Evolutionary conservation across 1,140 invertebrate species (phyloP), one percentile per base, ranked within the genome.

Genomic region (Phortica variegata): DNA sequence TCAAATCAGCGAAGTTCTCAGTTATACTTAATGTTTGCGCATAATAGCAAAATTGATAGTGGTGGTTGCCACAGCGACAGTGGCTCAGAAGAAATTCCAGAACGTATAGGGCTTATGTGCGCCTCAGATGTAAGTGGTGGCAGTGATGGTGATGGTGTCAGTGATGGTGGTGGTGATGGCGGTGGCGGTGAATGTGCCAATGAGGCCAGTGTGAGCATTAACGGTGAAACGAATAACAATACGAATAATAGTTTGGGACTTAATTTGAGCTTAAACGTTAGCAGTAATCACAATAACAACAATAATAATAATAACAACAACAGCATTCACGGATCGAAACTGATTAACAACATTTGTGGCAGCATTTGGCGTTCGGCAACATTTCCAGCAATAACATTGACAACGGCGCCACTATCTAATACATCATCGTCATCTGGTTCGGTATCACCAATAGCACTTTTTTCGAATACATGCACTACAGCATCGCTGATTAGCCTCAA

Each of bases 351-450:
- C 49, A 60, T 66, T 41, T 66, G 62, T 44, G 61, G 54, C 49
- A 66, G 53, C 49, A 68, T 66, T 50, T 66, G 62, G 62, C 62
- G 62, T 10, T 51, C 65, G 5, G 65, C 59, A 29, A 70, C 59
- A 21, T 71, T 71, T 55, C 10, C 42, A 33, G 15, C 41, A 45
- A 21, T 37, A 40, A 19, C 21, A 17, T 16, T 18, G 38, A 18
- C 40, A 50, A 42, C 38, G 48, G 56, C 52, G 50, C 54, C 20
- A 54, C 48, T 46, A 54, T 48, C 49, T 59, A 58, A 8, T 51
- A 60, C 17, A 61, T 53, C 52, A 21, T 58, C 65, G 17, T 44
- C 45, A 16, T 41, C 23, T 5, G 40, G 39, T 48, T 36, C 38
- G 33, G 23, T 33, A 7, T 12, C 26, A 12, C 26, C 26, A 6